Percentiles rank a stretch among this genome's conserved stretches.
Evolutionary conservation across 2,113 vertebrate genomes (phyloP).

Genomic region (Mesoclemmys tuberculata): DNA sequence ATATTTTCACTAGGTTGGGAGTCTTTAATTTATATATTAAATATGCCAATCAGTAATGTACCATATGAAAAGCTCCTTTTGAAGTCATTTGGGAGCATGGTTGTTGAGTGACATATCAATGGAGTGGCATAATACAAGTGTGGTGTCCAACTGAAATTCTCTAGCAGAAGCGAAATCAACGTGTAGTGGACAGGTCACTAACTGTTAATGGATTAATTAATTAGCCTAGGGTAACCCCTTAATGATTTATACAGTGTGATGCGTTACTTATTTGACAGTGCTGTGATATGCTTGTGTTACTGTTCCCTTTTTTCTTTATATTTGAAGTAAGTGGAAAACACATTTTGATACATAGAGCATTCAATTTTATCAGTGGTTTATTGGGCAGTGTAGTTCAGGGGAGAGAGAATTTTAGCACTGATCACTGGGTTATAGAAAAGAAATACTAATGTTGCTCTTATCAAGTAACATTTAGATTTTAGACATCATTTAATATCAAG

Average conservation of each 20-base stretch:
- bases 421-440: neutral
- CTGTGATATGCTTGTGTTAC: neutral
- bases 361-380: constrained; percentile 1
- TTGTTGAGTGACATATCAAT: constrained; percentile 41
- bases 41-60: neutral
- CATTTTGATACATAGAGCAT: neutral
- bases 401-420: rapidly evolving
- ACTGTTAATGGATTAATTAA: constrained; percentile 62
- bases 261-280: constrained; percentile 25
- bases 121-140: neutral
- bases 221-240: constrained; percentile 26
- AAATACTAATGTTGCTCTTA: neutral
- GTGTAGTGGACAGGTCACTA: constrained; percentile 50
- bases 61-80: constrained; percentile 27
- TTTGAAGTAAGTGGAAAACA: neutral
- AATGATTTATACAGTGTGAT: constrained; percentile 28
- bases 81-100: neutral
- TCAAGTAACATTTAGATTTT: neutral
- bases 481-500: neutral
- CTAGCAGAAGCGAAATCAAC: constrained; percentile 41
- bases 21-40: neutral
- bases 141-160: constrained; percentile 14
- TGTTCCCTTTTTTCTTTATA: neutral
- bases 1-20: neutral
- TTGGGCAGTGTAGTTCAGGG: neutral